These are phyloP conservation scores for Pan troglodytes DNA, from an alignment of 2,113 vertebrate species.

Conservation along the genomic window DNA sequence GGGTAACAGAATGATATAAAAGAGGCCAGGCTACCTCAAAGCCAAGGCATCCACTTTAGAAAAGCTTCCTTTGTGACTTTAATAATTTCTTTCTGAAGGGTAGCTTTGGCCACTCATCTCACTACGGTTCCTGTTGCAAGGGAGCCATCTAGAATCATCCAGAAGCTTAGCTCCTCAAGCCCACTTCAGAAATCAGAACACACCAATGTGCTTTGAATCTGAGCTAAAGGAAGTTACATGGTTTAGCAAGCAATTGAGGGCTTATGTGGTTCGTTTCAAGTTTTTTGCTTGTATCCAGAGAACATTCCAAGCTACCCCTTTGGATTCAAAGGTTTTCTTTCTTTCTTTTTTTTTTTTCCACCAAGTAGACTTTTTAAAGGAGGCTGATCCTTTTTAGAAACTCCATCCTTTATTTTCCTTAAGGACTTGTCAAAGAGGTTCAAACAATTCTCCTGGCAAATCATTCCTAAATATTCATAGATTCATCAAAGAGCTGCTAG, in stretches of 20 bases:
- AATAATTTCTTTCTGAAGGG: background rate
- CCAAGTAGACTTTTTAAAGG: background rate
- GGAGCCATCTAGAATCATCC: conserved; percentile 10
- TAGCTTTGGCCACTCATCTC: background rate
- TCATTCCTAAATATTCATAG: background rate
- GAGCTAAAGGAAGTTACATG: conserved; percentile 45
- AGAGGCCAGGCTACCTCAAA: background rate
- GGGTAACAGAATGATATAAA: background rate
- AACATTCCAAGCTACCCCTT: conserved; percentile 53
- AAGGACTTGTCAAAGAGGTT: background rate
- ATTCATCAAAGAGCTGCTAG: background rate
- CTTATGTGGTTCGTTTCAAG: conserved; percentile 48
- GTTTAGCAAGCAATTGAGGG: conserved; percentile 46
- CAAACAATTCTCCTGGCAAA: background rate
- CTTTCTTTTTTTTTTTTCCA: rapidly evolving
- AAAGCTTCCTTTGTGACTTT: background rate
- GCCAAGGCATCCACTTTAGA: background rate
- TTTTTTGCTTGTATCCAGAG: conserved; percentile 41
- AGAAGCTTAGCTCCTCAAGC: background rate
- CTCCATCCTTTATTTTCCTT: conserved; percentile 16
- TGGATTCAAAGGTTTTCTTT: conserved; percentile 29
- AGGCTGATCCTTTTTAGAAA: conserved; percentile 32
- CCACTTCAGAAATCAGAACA: background rate
- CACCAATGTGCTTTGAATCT: background rate
- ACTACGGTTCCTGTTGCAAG: background rate